These are phyloP conservation scores for Stylophora pistillata DNA, from an alignment of 64 coral and sea anemone species.

Conservation along the genomic window DNA sequence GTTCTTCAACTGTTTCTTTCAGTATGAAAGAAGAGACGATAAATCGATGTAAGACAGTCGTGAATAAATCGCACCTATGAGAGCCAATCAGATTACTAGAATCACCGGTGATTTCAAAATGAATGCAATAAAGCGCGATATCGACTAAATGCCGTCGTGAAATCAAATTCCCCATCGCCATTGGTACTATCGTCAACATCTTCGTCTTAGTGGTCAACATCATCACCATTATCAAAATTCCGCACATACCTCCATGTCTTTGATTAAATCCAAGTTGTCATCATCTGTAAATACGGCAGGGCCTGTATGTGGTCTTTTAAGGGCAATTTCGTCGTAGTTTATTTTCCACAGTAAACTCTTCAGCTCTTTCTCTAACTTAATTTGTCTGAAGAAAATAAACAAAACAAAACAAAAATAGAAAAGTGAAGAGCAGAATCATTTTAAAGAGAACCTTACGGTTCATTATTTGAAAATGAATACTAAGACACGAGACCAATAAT, in stretches of 20 bases:
- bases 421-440: not conserved
- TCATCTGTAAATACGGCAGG: constrained; percentile 11
- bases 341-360: constrained; percentile 76
- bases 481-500: too few species aligned
- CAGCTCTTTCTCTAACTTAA: constrained; percentile 61
- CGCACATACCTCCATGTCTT: not conserved
- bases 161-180: not conserved
- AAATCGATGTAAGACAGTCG: too few species aligned
- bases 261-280: not conserved
- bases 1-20: too few species aligned
- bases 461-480: too few species aligned
- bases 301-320: constrained; percentile 3
- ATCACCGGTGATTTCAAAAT: too few species aligned
- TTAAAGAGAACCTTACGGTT: not conserved
- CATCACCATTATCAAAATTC: not conserved
- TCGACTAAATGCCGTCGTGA: too few species aligned
- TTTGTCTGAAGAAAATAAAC: constrained; percentile 35
- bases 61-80: too few species aligned
- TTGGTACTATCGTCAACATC: too few species aligned
- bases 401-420: too few species aligned
- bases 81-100: too few species aligned
- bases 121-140: too few species aligned
- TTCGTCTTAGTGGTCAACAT: not conserved
- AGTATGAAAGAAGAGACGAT: too few species aligned
- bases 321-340: constrained; percentile 35